Evolutionary conservation across 1,140 invertebrate genomes (phyloP).

Genomic region (Medauroidea extradentata): DNA sequence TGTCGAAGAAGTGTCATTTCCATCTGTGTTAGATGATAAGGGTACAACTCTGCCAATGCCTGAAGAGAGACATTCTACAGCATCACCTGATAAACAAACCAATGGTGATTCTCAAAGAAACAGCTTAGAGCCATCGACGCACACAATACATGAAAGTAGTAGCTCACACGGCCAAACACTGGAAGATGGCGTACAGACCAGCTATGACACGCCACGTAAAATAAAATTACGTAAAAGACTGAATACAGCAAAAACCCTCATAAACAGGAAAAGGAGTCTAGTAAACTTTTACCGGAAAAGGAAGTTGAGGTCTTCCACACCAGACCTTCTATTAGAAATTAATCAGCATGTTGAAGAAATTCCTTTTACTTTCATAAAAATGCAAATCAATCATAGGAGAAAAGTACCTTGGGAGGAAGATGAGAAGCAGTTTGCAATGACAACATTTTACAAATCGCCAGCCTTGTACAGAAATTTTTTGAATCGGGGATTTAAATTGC

Average conservation of each 20-base stretch:
- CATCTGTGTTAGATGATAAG: neutral
- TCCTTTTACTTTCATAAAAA: neutral
- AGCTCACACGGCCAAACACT: neutral
- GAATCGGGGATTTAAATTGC: slow-evolving; percentile 8
- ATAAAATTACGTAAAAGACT: neutral
- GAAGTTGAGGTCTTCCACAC: neutral
- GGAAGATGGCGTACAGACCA: neutral
- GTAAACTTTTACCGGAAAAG: neutral
- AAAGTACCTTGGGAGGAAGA: neutral
- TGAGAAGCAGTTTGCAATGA: neutral
- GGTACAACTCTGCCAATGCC: neutral
- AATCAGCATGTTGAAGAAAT: neutral
- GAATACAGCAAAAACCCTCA: neutral
- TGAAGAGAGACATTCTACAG: neutral
- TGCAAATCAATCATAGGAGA: neutral
- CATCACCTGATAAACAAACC: neutral
- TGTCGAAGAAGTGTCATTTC: neutral
- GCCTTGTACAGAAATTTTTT: slow-evolving; percentile 8
- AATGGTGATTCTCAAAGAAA: neutral
- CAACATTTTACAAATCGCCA: slow-evolving; percentile 12
- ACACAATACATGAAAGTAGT: neutral
- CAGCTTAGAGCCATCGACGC: neutral
- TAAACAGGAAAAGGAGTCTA: neutral
- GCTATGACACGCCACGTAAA: neutral
- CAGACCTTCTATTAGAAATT: neutral